phyloP scores from a whole-genome alignment of 2,113 vertebrate species.

The mouse (Mus musculus) region GRCm39 chr14:93049501-93050000 shows the following conservation, averaged over 20 bases:
- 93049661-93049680: neutral
- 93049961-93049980: neutral
- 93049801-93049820: neutral
- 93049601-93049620: neutral
- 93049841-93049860: neutral
- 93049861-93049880: neutral
- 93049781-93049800: neutral
- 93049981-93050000: neutral
- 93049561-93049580: neutral
- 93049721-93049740: rapidly evolving
- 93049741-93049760: neutral
- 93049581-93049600: slow-evolving; percentile 5
- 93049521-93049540: neutral
- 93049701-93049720: neutral
- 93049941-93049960: no score
- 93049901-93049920: neutral
- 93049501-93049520: neutral
- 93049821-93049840: neutral
- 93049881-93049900: neutral
- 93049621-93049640: neutral
- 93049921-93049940: neutral
- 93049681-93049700: neutral
- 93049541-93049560: neutral
- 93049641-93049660: neutral
- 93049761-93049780: rapidly evolving